Base-by-base conservation (phyloP, 2,888 invertebrate genomes). In the Pecten maximus region DNA sequence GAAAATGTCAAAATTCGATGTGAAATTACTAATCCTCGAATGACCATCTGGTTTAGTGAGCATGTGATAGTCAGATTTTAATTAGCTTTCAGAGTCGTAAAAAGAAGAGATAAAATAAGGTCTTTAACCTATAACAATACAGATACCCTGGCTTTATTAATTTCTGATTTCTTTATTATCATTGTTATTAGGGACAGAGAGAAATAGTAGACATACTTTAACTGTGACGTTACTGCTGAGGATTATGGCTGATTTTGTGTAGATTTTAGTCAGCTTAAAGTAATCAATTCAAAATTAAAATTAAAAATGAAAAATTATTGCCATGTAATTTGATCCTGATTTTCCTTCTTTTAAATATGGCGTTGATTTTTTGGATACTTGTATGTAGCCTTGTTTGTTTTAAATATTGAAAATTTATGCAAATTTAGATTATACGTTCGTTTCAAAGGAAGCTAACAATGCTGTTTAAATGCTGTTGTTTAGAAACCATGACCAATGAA, bases 1-100 rank as follows among this genome's bases (percentile, higher is more conserved):
- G 74, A 74, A 74, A 74, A 74, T 74, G 74, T 74, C 28, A 74
- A 74, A 74, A 74, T 74, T 74, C 35, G 74, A 74, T 74, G 74
- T 28, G 74, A 35, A 74, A 74, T 74, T 74, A 35, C 74, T 35
- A 35, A 28, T 74, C 35, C 74, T 35, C 74, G 23, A 6, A 74
- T 74, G 35, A 28, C 74, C 74, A 74, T 74, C 74, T 74, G 74
- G 74, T 74, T 74, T 35, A 74, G 8, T 6, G 35, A 74, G 23
- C 28, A 23, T 8, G 16, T 35, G 74, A 74, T 74, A 28, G 74
- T 74, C 74, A 35, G 74, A 35, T 74, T 74, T 74, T 74, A 74
- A 74, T 74, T 74, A 74, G 74, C 35, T 74, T 35, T 16, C 2
- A 15, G 16, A 74, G 74, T 74, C 74, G 28, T 74, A 35, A 74